Conservation (phyloP, 2,113 vertebrate genomes). For the Etheostoma spectabile region DNA sequence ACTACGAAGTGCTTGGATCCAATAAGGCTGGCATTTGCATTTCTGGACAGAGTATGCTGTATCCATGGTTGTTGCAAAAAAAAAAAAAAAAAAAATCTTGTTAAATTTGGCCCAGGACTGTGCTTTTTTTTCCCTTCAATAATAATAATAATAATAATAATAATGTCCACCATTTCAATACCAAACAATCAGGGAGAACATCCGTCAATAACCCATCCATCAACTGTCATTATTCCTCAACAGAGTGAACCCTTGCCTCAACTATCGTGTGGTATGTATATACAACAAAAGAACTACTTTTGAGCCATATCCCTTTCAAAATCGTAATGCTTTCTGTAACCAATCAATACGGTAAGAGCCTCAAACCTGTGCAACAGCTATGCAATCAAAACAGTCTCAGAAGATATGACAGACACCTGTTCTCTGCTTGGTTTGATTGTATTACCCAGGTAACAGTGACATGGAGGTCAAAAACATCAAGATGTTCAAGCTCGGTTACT, state of each 20-base stretch:
- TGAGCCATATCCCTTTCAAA: conserved; percentile 7
- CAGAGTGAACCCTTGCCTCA: background rate
- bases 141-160: background rate
- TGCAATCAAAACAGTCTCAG: conserved; percentile 2
- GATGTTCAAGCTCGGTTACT: background rate
- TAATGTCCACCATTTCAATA: background rate
- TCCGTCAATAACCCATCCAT: background rate
- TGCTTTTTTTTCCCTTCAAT: conserved; percentile 25
- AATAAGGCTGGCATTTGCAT: background rate
- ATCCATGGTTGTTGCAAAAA: conserved; percentile 33
- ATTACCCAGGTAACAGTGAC: background rate
- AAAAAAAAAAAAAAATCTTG: no score
- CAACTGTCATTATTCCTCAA: background rate
- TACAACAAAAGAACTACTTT: conserved; percentile 33
- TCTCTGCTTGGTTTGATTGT: background rate
- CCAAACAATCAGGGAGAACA: conserved; percentile 7
- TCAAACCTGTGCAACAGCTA: conserved; percentile 1
- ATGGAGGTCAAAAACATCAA: background rate
- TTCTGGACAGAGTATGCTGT: conserved; percentile 4
- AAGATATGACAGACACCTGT: background rate
- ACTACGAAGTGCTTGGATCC: background rate
- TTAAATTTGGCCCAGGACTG: background rate
- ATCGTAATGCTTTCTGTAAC: background rate
- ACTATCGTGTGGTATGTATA: conserved; percentile 35
- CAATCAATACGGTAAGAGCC: background rate